Evolutionary conservation across 2,888 invertebrate species (phyloP).

Genomic region (Hemicrepidius hirtus): DNA sequence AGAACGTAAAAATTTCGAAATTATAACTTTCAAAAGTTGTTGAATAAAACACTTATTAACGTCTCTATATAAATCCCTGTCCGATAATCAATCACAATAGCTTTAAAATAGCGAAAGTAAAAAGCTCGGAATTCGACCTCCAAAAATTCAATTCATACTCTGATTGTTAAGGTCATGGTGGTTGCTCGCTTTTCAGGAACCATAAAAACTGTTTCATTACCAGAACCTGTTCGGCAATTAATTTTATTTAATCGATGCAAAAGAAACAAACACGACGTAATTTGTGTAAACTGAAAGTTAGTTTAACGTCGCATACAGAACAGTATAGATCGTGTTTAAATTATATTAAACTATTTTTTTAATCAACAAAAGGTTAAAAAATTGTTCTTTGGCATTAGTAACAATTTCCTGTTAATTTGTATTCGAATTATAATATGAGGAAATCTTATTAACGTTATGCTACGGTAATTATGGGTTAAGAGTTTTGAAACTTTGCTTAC

Average conservation of each 20-base stretch:
- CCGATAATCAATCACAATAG: constrained; percentile 15
- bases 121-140: constrained; percentile 21
- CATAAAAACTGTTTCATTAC: constrained; percentile 27
- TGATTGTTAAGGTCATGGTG: constrained; percentile 30
- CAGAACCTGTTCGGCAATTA: constrained; percentile 9
- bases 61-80: not conserved
- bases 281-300: constrained; percentile 19
- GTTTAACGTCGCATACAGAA: constrained; percentile 14
- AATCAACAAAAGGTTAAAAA: not conserved
- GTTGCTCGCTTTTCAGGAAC: constrained; percentile 18
- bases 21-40: constrained; percentile 16
- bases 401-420: not conserved
- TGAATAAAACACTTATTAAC: constrained; percentile 4
- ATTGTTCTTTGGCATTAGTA: not conserved
- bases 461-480: not conserved
- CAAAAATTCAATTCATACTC: constrained; percentile 7
- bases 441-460: not conserved
- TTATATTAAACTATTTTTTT: constrained; percentile 4
- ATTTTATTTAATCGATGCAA: constrained; percentile 23
- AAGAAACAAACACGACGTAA: constrained; percentile 5
- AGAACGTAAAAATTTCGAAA: constrained; percentile 26
- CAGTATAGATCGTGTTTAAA: constrained; percentile 4
- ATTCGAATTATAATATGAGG: not conserved
- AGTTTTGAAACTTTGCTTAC: too few relatives aligned
- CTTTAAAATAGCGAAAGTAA: not conserved